Evolutionary conservation across 2,888 invertebrate species (phyloP).

Genomic region (Limnephilus auricula): DNA sequence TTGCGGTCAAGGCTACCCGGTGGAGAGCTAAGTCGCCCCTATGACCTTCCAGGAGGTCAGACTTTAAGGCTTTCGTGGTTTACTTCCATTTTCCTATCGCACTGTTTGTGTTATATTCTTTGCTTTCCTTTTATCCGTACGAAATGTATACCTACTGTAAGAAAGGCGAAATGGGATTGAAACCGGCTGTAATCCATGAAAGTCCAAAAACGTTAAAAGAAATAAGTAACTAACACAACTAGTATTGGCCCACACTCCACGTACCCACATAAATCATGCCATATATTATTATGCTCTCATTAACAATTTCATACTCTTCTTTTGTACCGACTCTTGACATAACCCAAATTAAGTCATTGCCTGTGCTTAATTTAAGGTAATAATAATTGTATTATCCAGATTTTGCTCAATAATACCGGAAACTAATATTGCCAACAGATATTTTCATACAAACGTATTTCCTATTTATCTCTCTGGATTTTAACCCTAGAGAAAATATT

Average conservation of each 20-base stretch:
- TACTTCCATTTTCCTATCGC: background rate
- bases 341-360: background rate
- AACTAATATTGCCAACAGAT: too few relatives aligned
- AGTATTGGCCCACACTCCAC: background rate
- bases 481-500: too few relatives aligned
- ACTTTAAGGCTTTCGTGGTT: background rate
- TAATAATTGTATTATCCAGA: too few relatives aligned
- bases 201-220: background rate
- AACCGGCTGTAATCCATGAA: background rate
- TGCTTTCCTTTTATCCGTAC: background rate
- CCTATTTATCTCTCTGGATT: too few relatives aligned
- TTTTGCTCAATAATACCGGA: too few relatives aligned
- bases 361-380: too few relatives aligned
- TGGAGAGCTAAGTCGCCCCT: background rate
- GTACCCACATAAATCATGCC: too few relatives aligned
- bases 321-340: background rate
- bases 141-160: background rate
- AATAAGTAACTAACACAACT: background rate
- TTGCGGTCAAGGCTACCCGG: slow-evolving; percentile 20
- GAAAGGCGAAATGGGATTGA: background rate
- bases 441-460: too few relatives aligned
- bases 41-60: slow-evolving; percentile 5
- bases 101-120: background rate
- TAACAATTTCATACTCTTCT: too few relatives aligned
- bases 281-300: too few relatives aligned